These are phyloP conservation scores for Eira barbara DNA, from an alignment of 2,113 vertebrate species.

Conservation along the genomic window DNA sequence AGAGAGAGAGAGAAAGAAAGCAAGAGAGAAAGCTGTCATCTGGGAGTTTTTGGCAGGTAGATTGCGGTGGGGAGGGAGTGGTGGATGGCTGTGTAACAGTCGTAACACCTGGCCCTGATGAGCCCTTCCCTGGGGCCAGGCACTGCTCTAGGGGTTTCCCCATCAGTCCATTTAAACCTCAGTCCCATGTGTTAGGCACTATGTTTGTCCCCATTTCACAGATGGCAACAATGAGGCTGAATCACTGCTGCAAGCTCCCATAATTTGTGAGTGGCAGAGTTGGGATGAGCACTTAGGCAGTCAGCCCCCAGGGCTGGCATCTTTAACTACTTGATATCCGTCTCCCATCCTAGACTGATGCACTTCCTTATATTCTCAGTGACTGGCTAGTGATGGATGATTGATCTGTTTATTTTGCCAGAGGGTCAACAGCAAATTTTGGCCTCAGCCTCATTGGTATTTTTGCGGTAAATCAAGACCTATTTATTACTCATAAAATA, in stretches of 20 bases:
- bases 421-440: background rate
- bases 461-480: background rate
- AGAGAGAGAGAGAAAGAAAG: background rate
- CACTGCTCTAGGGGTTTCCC: background rate
- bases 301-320: background rate
- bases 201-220: background rate
- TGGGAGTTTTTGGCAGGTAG: background rate
- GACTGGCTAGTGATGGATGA: background rate
- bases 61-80: background rate
- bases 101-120: background rate
- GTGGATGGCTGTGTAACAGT: background rate
- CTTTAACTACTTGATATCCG: background rate
- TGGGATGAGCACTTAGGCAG: background rate
- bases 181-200: background rate
- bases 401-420: background rate
- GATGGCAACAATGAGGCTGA: background rate
- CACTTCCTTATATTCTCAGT: background rate
- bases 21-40: background rate
- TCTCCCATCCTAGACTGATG: background rate
- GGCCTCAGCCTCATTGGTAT: background rate
- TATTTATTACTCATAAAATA: conserved; percentile 42
- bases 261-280: background rate
- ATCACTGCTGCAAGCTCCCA: background rate
- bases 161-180: background rate
- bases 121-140: background rate